phyloP scores from a whole-genome alignment of 2,888 invertebrate species.

The Rhagonycha fulva region DNA sequence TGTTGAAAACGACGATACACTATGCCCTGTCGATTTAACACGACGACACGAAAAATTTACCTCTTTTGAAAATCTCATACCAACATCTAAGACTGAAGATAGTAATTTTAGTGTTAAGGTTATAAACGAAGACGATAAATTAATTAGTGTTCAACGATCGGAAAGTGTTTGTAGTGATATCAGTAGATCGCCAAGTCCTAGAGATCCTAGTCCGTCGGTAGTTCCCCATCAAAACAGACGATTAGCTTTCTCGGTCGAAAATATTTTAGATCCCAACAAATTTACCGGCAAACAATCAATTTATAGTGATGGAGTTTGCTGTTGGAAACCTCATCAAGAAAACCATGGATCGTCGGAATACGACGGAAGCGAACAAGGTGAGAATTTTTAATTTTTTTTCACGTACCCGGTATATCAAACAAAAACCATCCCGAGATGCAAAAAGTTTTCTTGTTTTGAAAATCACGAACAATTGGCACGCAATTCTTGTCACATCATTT shows the following conservation, averaged over 20 bases:
- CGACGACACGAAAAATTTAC: slow-evolving; percentile 50
- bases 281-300: slow-evolving; percentile 72
- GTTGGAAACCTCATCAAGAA: slow-evolving; percentile 59
- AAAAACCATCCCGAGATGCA: no score
- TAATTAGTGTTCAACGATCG: slow-evolving; percentile 45
- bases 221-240: slow-evolving; percentile 64
- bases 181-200: slow-evolving; percentile 51
- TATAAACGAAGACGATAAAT: slow-evolving; percentile 28
- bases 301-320: slow-evolving; percentile 55
- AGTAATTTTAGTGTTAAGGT: slow-evolving; percentile 42
- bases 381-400: slow-evolving; percentile 5
- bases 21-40: slow-evolving; percentile 56
- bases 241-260: slow-evolving; percentile 88
- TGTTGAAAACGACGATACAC: slow-evolving; percentile 53
- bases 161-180: slow-evolving; percentile 57
- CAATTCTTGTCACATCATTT: neutral
- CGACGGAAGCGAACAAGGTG: slow-evolving; percentile 59
- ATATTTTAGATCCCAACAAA: slow-evolving; percentile 88
- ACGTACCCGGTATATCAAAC: neutral
- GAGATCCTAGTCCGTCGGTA: slow-evolving; percentile 52
- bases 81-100: slow-evolving; percentile 42
- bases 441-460: neutral
- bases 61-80: slow-evolving; percentile 43
- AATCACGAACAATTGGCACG: neutral
- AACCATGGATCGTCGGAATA: slow-evolving; percentile 59